These are phyloP conservation scores for Serranus cabrilla DNA, from an alignment of 2,797 vertebrate species.

Conservation along the genomic window DNA sequence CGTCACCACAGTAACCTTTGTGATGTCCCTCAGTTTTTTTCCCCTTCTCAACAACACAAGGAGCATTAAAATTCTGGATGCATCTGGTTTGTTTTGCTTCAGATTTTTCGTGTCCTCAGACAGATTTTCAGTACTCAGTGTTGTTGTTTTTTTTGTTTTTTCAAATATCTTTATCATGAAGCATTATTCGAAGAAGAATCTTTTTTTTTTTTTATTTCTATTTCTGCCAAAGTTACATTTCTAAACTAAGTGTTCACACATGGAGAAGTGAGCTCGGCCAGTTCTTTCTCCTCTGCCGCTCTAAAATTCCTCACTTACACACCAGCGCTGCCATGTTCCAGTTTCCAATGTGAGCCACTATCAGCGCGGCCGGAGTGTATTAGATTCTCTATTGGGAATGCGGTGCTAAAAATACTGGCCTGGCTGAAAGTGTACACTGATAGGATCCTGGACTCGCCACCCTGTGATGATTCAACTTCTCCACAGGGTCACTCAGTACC, in stretches of 20 bases:
- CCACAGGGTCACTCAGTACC: slow-evolving; percentile 69
- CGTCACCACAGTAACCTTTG: slow-evolving; percentile 70
- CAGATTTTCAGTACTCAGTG: background rate
- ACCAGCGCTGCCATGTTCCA: slow-evolving; percentile 75
- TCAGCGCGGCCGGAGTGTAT: slow-evolving; percentile 77
- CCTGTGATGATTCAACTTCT: slow-evolving; percentile 66
- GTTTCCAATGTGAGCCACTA: slow-evolving; percentile 76
- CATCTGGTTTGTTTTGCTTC: slow-evolving; percentile 51
- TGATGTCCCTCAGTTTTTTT: slow-evolving; percentile 37
- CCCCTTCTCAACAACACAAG: slow-evolving; percentile 21
- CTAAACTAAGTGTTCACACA: slow-evolving; percentile 48
- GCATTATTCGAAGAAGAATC: too few species aligned
- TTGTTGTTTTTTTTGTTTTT: too few species aligned
- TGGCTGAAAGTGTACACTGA: slow-evolving; percentile 82
- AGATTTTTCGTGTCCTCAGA: slow-evolving; percentile 19
- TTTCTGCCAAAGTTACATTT: slow-evolving; percentile 46
- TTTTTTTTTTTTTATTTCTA: background rate
- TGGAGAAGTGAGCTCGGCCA: slow-evolving; percentile 30
- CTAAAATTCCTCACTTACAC: slow-evolving; percentile 77
- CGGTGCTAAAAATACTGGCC: slow-evolving; percentile 85
- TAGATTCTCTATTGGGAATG: slow-evolving; percentile 87
- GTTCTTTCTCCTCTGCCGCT: slow-evolving; percentile 56
- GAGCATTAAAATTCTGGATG: slow-evolving; percentile 49
- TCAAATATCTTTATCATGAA: too few species aligned
- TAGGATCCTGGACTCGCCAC: slow-evolving; percentile 63